phyloP scores from a whole-genome alignment of 2,113 vertebrate species.

The Tapirus terrestris region DNA sequence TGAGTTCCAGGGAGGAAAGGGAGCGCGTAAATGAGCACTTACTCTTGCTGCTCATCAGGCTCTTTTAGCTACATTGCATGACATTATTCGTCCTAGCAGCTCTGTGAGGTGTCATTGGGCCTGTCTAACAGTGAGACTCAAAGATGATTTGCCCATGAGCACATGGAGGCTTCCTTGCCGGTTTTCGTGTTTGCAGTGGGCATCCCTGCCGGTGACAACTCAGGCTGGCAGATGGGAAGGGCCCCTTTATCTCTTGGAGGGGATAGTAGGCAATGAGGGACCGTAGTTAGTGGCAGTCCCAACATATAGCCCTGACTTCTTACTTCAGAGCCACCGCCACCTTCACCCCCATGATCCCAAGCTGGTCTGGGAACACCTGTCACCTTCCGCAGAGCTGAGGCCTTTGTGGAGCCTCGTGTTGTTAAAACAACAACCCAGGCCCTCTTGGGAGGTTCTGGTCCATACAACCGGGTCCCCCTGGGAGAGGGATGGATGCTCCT shows the following conservation, averaged over 20 bases:
- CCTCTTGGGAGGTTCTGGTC: not conserved
- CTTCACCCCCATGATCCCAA: not conserved
- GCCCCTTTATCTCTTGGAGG: not conserved
- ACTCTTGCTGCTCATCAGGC: accelerated
- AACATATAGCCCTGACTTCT: not conserved
- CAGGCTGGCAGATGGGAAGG: not conserved
- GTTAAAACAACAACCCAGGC: not conserved
- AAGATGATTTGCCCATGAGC: not conserved
- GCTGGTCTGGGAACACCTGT: not conserved
- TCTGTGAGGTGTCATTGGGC: not conserved
- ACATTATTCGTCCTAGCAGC: not conserved
- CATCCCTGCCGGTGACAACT: not conserved
- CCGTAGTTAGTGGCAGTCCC: not conserved
- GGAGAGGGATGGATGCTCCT: not conserved
- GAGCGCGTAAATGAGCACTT: accelerated
- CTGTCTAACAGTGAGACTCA: not conserved
- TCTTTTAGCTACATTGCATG: not conserved
- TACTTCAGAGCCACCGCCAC: not conserved
- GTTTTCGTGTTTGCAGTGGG: not conserved
- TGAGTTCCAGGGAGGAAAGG: constrained; percentile 80
- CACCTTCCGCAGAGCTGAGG: not conserved
- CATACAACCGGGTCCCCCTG: not conserved
- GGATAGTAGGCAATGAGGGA: not conserved
- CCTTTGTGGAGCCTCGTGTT: not conserved
- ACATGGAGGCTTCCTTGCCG: not conserved